Conservation (phyloP, 2,113 vertebrate species). For the Ptilorrhoa leucosticta region DNA sequence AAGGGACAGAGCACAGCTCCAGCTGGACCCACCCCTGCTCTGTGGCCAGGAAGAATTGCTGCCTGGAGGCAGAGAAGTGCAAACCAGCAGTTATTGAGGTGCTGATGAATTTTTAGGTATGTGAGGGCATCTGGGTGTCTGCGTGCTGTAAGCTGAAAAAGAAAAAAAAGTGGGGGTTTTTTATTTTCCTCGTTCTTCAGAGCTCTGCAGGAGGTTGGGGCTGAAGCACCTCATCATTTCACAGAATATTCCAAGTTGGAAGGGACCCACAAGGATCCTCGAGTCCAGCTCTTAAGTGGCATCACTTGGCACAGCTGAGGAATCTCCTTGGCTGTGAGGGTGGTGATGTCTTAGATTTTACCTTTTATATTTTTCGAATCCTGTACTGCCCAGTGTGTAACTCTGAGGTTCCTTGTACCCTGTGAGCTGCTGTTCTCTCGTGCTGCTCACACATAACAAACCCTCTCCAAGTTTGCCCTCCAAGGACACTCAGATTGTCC, state of each 20-base stretch:
- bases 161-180: fast-evolving
- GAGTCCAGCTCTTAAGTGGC: neutral
- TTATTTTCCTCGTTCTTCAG: neutral
- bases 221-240: neutral
- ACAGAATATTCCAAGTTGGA: neutral
- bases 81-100: neutral
- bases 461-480: no score
- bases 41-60: neutral
- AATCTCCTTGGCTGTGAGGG: neutral
- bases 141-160: neutral
- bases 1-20: neutral
- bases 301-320: neutral
- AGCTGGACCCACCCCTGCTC: neutral
- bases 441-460: no score
- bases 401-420: no score
- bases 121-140: neutral
- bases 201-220: neutral
- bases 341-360: no score
- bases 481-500: no score
- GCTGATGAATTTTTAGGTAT: neutral
- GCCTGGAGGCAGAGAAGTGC: neutral
- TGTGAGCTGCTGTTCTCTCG: no score
- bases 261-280: fast-evolving
- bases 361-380: no score
- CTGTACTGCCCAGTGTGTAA: no score